Evolutionary conservation across 2,888 invertebrate genomes (phyloP).

Genomic region (Galerucella pusilla): DNA sequence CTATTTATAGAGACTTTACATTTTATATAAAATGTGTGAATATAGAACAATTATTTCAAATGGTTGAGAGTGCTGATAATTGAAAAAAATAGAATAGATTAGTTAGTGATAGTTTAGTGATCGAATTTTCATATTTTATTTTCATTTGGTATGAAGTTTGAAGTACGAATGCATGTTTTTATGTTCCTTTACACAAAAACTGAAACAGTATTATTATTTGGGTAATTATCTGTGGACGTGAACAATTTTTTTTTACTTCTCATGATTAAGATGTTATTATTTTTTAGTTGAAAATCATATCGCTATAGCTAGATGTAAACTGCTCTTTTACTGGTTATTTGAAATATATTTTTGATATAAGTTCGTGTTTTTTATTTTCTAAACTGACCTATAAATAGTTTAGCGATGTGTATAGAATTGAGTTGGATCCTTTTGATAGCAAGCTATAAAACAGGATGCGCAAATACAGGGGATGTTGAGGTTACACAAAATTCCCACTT

Average conservation of each 20-base stretch:
- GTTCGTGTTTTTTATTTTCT: neutral
- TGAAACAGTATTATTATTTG: conserved; percentile 29
- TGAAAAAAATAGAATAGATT: neutral
- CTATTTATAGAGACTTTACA: neutral
- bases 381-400: neutral
- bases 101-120: neutral
- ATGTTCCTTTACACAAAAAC: conserved; percentile 19
- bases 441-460: too few species aligned
- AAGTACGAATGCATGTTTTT: neutral
- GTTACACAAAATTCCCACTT: too few species aligned
- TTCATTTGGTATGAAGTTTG: neutral
- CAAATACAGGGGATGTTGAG: too few species aligned
- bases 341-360: conserved; percentile 14
- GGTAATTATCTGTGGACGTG: conserved; percentile 5
- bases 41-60: neutral
- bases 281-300: neutral
- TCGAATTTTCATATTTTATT: neutral
- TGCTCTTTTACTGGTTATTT: neutral
- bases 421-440: too few species aligned
- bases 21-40: neutral
- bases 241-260: neutral
- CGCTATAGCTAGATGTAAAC: neutral
- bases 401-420: too few species aligned
- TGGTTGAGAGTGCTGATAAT: neutral
- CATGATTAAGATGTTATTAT: neutral